phyloP scores from a whole-genome alignment of 1,140 invertebrate genomes.

The Diachasmimorpha longicaudata region DNA sequence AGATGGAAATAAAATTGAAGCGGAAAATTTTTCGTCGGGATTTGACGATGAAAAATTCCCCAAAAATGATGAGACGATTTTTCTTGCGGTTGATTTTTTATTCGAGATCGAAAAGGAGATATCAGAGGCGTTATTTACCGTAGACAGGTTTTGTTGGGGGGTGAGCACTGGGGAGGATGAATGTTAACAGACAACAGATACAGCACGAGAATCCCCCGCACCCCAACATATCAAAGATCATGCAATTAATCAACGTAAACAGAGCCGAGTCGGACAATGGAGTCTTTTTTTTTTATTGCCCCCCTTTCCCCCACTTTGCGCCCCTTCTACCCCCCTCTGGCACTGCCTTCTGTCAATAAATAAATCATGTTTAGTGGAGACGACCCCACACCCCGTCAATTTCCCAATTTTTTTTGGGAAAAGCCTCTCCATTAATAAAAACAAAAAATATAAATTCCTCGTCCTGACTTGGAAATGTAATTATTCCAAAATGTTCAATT shows the following conservation, averaged over 20 bases:
- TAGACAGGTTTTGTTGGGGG: slow-evolving; percentile 21
- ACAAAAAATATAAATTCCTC: too few species aligned
- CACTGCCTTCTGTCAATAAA: slow-evolving; percentile 47
- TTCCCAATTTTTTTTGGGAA: neutral
- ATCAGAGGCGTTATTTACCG: slow-evolving; percentile 18
- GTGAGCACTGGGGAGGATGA: slow-evolving; percentile 15
- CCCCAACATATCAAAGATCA: slow-evolving; percentile 35
- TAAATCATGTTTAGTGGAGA: slow-evolving; percentile 42
- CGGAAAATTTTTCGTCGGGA: too few species aligned
- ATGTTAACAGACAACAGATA: slow-evolving; percentile 21
- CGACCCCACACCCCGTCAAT: slow-evolving; percentile 23
- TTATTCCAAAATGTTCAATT: too few species aligned
- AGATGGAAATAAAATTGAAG: too few species aligned
- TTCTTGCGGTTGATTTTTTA: neutral
- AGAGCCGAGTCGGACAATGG: slow-evolving; percentile 37
- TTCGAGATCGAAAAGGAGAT: slow-evolving; percentile 19
- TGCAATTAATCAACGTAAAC: slow-evolving; percentile 55
- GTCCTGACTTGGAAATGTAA: too few species aligned
- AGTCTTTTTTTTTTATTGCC: slow-evolving; percentile 45
- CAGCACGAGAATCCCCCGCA: neutral
- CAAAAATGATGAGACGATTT: neutral
- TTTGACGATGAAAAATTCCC: too few species aligned
- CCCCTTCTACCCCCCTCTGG: slow-evolving; percentile 34
- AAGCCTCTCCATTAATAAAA: neutral
- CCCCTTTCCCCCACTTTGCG: neutral